Evolutionary conservation across 2,113 vertebrate genomes (phyloP), one percentile per base, ranked within the genome.

Genomic region (Canis aureus): DNA sequence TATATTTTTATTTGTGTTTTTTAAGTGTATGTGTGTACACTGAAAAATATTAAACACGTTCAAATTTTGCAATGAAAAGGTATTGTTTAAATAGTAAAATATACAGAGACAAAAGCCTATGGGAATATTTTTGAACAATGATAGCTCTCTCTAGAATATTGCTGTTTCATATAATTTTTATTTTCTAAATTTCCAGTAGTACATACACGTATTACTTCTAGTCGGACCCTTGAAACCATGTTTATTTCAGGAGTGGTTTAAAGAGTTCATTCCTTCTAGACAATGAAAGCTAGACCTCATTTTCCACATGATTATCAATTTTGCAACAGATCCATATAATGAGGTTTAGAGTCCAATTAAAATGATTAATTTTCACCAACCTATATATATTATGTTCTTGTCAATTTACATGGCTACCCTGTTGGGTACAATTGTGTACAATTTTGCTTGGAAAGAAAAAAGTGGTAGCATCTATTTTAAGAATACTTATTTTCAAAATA

Each of bases 1-100:
- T 78, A 49, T 84, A 60, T 59, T 93, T 74, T 88, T 76, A 92
- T 67, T 80, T 96, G 22, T 87, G 64, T 62, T 79, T 90, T 96
- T 78, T 35, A 92, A 91, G 74, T 51, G 11, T 71, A 66, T 23
- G 7, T 76, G 1, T 79, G 13, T 73, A 67, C 32, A 29, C 69
- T 57, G 23, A 82, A 84, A 84, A 83, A 81, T 88, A 90, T 57
- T 94, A 73, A 80, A 67, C 20, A 66, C 53, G 16, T 29, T 87
- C 57, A 89, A 15, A 15, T 83, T 76, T 76, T 94, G 15, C 51
- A 80, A 91, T 92, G 35, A 74, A 88, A 76, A 89, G 27, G 11
- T n/a, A 12, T 84, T 89, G n/a, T 49, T 92, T 62, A 69, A 90
- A 81, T 57, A 90, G 27, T 55, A 90, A 85, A 20, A 57, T 84